Percentiles rank a stretch among this genome's conserved stretches.
Conservation (phyloP, 2,888 invertebrate genomes). For the Eumerus sabulonum region DNA sequence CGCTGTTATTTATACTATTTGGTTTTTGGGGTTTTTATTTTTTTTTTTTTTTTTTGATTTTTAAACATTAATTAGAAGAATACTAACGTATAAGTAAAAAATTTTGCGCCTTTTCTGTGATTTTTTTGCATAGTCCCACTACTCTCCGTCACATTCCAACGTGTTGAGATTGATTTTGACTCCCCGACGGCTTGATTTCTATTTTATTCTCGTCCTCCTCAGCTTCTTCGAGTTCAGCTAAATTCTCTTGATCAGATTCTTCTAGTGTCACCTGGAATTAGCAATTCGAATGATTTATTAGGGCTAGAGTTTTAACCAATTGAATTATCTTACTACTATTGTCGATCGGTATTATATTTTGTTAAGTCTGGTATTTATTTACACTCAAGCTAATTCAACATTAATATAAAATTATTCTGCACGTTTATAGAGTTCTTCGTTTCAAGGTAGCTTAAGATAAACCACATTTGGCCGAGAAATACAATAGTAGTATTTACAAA, state of each 20-base stretch:
- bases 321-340: too few relatives aligned
- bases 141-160: slow-evolving; percentile 96
- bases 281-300: too few relatives aligned
- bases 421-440: too few relatives aligned
- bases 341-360: too few relatives aligned
- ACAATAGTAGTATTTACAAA: too few relatives aligned
- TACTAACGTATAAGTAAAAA: slow-evolving; percentile 91
- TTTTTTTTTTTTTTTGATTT: slow-evolving; percentile 64
- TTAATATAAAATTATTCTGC: too few relatives aligned
- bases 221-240: slow-evolving; percentile 84
- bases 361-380: too few relatives aligned
- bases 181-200: slow-evolving; percentile 78
- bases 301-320: too few relatives aligned
- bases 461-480: too few relatives aligned
- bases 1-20: slow-evolving; percentile 66
- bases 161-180: slow-evolving; percentile 81
- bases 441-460: too few relatives aligned
- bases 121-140: slow-evolving; percentile 93
- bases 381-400: too few relatives aligned
- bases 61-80: slow-evolving; percentile 64
- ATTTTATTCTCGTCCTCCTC: slow-evolving; percentile 77
- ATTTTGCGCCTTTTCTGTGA: slow-evolving; percentile 92
- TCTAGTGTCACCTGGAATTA: slow-evolving; percentile 93
- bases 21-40: slow-evolving; percentile 40
- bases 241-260: slow-evolving; percentile 81